Conservation (phyloP, 2,888 invertebrate genomes). For the Oscheius sp. region DNA sequence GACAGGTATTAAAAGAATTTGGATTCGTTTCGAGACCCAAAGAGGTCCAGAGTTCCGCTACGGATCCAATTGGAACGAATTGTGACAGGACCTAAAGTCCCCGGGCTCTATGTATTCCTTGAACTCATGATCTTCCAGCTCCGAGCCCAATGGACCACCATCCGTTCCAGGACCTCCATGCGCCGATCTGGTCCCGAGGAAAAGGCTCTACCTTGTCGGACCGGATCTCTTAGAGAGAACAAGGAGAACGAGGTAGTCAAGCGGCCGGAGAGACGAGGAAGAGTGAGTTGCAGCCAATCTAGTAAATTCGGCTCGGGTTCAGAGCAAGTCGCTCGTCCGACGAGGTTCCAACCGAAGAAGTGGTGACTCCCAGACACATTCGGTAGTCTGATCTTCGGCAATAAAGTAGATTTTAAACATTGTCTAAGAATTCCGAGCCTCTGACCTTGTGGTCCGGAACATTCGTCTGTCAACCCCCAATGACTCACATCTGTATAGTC, state of each 20-base stretch:
- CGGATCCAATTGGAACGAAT: no score
- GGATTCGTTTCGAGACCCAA: no score
- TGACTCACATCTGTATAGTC: not conserved
- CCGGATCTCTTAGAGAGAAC: constrained; percentile 10
- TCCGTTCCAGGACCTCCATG: constrained; percentile 49
- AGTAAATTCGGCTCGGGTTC: not conserved
- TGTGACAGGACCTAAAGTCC: no score
- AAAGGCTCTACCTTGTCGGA: not conserved
- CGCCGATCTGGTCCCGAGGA: constrained; percentile 25
- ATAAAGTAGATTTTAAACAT: no score
- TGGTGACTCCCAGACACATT: constrained; percentile 56
- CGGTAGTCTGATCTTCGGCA: constrained; percentile 43
- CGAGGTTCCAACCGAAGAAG: constrained; percentile 44
- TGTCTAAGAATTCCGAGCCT: no score
- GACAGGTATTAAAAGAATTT: constrained; percentile 47
- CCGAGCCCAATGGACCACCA: constrained; percentile 54
- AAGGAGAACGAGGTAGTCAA: constrained; percentile 7
- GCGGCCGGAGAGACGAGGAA: not conserved
- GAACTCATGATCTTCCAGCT: constrained; percentile 26
- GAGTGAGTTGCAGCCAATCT: not conserved
- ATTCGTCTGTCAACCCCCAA: no score
- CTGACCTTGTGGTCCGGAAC: no score
- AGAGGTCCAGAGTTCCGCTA: no score
- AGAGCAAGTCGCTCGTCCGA: constrained; percentile 8
- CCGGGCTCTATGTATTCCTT: no score